phyloP scores from a whole-genome alignment of 2,888 invertebrate genomes.

The Troides helena region DNA sequence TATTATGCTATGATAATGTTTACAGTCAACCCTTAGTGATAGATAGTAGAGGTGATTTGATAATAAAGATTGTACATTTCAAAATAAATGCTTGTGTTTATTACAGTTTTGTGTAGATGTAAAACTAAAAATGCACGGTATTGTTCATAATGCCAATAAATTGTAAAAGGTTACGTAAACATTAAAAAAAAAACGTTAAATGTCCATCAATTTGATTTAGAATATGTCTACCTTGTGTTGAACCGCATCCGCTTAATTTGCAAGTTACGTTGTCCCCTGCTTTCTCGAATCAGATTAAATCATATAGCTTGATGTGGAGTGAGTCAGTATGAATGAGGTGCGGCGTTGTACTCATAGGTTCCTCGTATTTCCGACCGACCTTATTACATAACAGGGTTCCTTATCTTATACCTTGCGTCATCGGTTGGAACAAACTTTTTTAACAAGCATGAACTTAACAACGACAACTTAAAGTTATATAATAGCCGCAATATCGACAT shows the following conservation, averaged over 20 bases:
- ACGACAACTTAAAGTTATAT: no score
- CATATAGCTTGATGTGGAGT: slow-evolving; percentile 12
- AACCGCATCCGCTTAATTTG: slow-evolving; percentile 20
- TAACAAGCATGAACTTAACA: neutral
- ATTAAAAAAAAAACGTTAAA: neutral
- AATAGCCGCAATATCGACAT: no score
- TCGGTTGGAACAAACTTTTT: neutral
- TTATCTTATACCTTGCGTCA: neutral
- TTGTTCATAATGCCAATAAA: neutral
- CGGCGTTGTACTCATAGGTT: slow-evolving; percentile 7
- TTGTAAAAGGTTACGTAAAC: neutral
- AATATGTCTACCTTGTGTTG: slow-evolving; percentile 17
- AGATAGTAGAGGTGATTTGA: no score
- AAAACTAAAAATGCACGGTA: no score
- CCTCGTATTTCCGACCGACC: slow-evolving; percentile 2
- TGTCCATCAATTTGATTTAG: neutral
- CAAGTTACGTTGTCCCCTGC: slow-evolving; percentile 25
- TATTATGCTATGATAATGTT: no score
- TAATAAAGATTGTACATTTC: no score
- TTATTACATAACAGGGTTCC: slow-evolving; percentile 5
- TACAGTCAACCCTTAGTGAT: no score
- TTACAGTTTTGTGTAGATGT: no score
- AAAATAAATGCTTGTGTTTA: no score
- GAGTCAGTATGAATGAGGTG: slow-evolving; percentile 20
- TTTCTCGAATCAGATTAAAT: slow-evolving; percentile 27